A percentile compares a stretch with the other conserved stretches of the same genome.
Evolutionary conservation across 2,797 vertebrate genomes (phyloP).

Genomic region (Lagodon rhomboides): DNA sequence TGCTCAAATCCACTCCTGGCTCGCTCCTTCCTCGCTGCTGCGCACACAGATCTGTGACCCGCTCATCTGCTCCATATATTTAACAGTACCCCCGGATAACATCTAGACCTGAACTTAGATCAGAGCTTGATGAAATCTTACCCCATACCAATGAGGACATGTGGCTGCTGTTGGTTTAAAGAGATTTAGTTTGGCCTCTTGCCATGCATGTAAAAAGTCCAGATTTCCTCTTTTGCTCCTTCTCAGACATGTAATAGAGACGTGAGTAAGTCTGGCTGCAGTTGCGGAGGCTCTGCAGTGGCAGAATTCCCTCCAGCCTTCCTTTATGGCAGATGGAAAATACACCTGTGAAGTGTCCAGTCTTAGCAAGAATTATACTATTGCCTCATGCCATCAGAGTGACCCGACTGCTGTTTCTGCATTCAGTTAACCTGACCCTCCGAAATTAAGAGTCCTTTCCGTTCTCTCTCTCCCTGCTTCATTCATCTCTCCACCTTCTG

Average conservation of each 20-base stretch:
- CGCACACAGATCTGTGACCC: conserved; percentile 67
- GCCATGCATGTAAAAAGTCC: conserved; percentile 82
- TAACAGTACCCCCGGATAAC: conserved; percentile 68
- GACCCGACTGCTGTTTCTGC: conserved; percentile 57
- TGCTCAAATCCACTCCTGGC: conserved; percentile 74
- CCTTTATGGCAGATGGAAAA: conserved; percentile 72
- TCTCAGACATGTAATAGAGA: conserved; percentile 80
- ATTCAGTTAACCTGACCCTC: conserved; percentile 41
- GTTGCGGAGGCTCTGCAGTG: conserved; percentile 58
- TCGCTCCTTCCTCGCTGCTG: conserved; percentile 44
- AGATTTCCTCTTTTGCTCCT: conserved; percentile 78
- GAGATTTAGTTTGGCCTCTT: conserved; percentile 79
- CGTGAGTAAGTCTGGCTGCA: conserved; percentile 65
- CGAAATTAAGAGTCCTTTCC: conserved; percentile 26
- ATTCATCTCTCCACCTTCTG: conserved; percentile 37
- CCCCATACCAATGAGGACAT: conserved; percentile 74
- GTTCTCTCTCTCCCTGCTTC: conserved; percentile 9
- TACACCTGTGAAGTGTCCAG: conserved; percentile 72
- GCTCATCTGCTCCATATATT: conserved; percentile 70
- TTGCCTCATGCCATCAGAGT: conserved; percentile 34
- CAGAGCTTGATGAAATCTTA: conserved; percentile 74
- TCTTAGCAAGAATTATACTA: conserved; percentile 47
- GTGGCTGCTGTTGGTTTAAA: conserved; percentile 81
- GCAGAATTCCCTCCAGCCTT: conserved; percentile 56
- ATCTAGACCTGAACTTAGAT: conserved; percentile 77